Conservation (phyloP, 2,888 invertebrate species). For the Athrips mouffetella region DNA sequence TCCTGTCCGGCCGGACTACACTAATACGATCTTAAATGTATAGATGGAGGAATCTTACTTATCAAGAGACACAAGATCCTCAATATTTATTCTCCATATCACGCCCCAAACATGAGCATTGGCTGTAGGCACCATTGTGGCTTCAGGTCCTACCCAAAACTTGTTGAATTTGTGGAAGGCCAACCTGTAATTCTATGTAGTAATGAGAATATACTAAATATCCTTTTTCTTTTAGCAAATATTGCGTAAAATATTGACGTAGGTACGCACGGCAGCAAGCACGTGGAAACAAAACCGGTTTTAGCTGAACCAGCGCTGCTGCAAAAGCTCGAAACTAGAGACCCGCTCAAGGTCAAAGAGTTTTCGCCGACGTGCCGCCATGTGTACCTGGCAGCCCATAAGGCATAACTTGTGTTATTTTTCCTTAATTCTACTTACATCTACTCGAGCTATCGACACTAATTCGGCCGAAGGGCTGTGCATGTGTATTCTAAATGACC, state of each 20-base stretch:
- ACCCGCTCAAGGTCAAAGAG: too few species aligned
- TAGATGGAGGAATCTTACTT: slow-evolving; percentile 63
- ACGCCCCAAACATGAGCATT: slow-evolving; percentile 85
- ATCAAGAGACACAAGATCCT: slow-evolving; percentile 80
- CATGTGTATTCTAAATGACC: slow-evolving; percentile 85
- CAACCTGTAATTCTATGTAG: slow-evolving; percentile 80
- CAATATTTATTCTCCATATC: slow-evolving; percentile 83
- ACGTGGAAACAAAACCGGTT: too few species aligned
- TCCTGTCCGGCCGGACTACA: too few species aligned
- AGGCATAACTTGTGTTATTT: not conserved
- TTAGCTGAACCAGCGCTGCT: too few species aligned
- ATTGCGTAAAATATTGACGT: too few species aligned
- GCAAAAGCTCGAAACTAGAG: too few species aligned
- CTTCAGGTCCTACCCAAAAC: slow-evolving; percentile 89
- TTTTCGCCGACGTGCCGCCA: too few species aligned
- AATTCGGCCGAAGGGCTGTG: slow-evolving; percentile 83
- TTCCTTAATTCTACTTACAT: slow-evolving; percentile 43
- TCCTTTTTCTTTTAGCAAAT: too few species aligned
- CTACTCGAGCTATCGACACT: slow-evolving; percentile 60
- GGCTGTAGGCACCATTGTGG: slow-evolving; percentile 84
- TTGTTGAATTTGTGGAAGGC: slow-evolving; percentile 81
- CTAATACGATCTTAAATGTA: too few species aligned
- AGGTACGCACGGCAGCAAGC: too few species aligned
- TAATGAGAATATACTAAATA: not conserved
- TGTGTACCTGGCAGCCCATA: too few species aligned